Evolutionary conservation across 2,888 invertebrate species (phyloP).

Genomic region (Prosopocoilus inquinatus): DNA sequence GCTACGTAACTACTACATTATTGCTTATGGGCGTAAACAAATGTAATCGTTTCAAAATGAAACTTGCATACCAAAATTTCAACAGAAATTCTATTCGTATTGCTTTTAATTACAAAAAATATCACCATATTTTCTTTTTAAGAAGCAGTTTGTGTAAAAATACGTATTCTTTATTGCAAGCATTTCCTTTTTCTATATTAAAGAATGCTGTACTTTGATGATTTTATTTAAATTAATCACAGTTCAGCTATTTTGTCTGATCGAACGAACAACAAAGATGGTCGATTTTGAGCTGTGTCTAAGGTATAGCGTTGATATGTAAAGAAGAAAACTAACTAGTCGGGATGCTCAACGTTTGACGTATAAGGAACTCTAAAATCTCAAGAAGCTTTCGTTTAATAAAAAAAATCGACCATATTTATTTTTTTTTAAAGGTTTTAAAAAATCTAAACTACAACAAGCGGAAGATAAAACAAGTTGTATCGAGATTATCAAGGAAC

Average conservation of each 20-base stretch:
- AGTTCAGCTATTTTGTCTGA: slow-evolving; percentile 35
- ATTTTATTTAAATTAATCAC: slow-evolving; percentile 37
- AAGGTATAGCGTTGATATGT: slow-evolving; percentile 13
- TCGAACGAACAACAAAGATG: slow-evolving; percentile 14
- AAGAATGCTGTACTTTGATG: slow-evolving; percentile 33
- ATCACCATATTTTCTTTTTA: slow-evolving; percentile 41
- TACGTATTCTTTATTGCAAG: slow-evolving; percentile 47
- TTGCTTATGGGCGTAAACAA: slow-evolving; percentile 26
- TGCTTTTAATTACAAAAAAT: slow-evolving; percentile 53
- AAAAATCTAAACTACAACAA: slow-evolving; percentile 15
- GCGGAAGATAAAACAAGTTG: slow-evolving; percentile 16
- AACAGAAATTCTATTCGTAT: slow-evolving; percentile 39
- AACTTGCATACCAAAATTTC: slow-evolving; percentile 11
- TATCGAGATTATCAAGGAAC: slow-evolving; percentile 11
- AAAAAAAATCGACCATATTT: slow-evolving; percentile 14
- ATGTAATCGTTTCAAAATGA: slow-evolving; percentile 15
- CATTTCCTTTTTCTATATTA: slow-evolving; percentile 28
- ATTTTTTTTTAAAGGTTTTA: slow-evolving; percentile 6
- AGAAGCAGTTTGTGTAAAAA: slow-evolving; percentile 44
- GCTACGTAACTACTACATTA: slow-evolving; percentile 26
- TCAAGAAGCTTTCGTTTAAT: slow-evolving; percentile 3
- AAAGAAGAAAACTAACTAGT: slow-evolving; percentile 2
- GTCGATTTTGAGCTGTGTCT: slow-evolving; percentile 10
- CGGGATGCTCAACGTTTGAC: neutral
- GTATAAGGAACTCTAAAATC: neutral